Base-by-base conservation (phyloP, 1,140 invertebrate genomes). In the Rhynchophorus ferrugineus region DNA sequence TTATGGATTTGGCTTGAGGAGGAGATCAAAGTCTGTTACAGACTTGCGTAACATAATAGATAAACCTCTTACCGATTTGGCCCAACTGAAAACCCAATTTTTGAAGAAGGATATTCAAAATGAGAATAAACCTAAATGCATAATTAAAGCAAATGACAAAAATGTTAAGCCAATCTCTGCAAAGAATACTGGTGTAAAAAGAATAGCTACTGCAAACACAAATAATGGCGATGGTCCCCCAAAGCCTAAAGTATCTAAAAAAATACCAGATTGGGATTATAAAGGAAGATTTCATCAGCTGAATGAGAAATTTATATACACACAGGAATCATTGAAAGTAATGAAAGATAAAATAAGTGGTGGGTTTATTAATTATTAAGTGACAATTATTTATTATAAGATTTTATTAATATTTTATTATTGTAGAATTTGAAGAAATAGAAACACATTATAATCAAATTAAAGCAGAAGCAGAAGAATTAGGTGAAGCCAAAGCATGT, bases 261-360 rank as follows among this genome's bases (percentile, higher is more conserved):
- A 58, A 34, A 51, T 58, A n/a, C 51, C 57, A 24, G 49, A 48
- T 34, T 58, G 57, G 57, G 57, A 58, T 50, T 58, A 58, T 34
- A 58, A 58, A 54, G 42, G 19, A 8, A 21, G 57, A 3, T 58
- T 55, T 44, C 24, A 55, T 11, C 43, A 50, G 35, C 47, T 58
- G 13, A 34, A 51, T 47, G 54, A 55, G 16, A 51, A 47, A 38
- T 45, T 55, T 38, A 24, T 11, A 1, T 0, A n/a, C 9, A 16
- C 43, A 46, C 19, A 46, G n/a, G 57, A 55, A 6, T 19, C 17
- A 16, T 19, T 36, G 1, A 51, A 50, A 36, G 22, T 17, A n/a
- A 20, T 51, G 17, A 55, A 55, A 38, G 16, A 9, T 5, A 47
- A 55, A 43, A 13, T 36, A 8, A 17, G 18, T 18, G 44, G 57